Evolutionary conservation across 1,140 invertebrate species (phyloP), one percentile per base, ranked within the genome.

Genomic region (Galleria mellonella): DNA sequence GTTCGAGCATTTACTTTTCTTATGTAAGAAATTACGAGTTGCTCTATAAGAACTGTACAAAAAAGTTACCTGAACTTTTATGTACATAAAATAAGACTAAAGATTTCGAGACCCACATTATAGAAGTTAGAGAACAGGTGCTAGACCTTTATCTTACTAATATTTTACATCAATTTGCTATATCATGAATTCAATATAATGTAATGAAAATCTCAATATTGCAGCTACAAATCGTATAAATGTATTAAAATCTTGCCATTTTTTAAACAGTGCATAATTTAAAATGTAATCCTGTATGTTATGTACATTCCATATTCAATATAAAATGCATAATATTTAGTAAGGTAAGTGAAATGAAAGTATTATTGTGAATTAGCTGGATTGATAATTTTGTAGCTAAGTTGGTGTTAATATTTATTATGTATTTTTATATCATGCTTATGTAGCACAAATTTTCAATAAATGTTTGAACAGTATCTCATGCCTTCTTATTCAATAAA

Each of bases 361-460:
- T 78, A 84, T 81, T 82, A 82, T 72, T 72, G 64, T 75, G 65
- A 66, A 77, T 81, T 76, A 74, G 69, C 74, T 62, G 56, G 56
- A 42, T 64, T 65, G 67, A 61, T 72, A 51, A 61, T 81, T 72
- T 62, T 58, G 60, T 72, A 62, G 72, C 72, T 74, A 84, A 78
- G 72, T 75, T 61, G 59, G 67, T 66, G 72, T 82, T 82, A 72
- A 83, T 81, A 81, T 79, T 85, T 83, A 82, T 82, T 76, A 66
- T 78, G 72, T 84, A 78, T 83, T 83, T 82, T 83, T 79, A 79
- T 79, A 83, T 84, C 63, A 79, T 72, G 76, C 74, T 81, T 78
- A 60, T 83, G 76, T 82, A 82, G 77, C 81, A 84, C 76, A 84
- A 83, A 81, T 83, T 75, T 73, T 78, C 69, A 83, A 82, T 83